Base-by-base conservation (phyloP, 2,113 vertebrate genomes). In the Pedionomus torquatus region DNA sequence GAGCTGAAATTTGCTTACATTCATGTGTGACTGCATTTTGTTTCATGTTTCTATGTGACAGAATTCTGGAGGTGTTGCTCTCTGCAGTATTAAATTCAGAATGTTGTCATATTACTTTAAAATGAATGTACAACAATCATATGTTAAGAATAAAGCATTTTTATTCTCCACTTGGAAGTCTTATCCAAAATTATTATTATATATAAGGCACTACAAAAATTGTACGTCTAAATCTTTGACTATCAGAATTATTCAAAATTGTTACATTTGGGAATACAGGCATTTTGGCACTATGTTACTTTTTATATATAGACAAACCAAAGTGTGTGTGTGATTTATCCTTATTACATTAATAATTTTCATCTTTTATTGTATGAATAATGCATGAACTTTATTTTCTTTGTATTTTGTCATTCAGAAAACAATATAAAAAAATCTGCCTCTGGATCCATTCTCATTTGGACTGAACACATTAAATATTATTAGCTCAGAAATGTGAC, bases 371-470 rank as follows among this genome's bases (percentile, higher is more conserved):
- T 89, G 13, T 66, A 79, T 88, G 58, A 89, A 94, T 92, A 93
- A 94, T 88, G 10, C 19, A 78, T 69, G 9, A 82, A 46, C 35
- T 66, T 92, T 86, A 37, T 90, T 91, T 87, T 51, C 71, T 93
- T 81, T 90, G 28, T 66, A 39, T 20, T 88, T 88, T 91, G 51
- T 64, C 49, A 69, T 78, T 90, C 92, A 94, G 66, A 93, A 95
- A 94, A 84, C 17, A 70, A 49, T 77, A 92, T 82, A 20, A 63
- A 37, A 81, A 83, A 89, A n/a, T 77, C 44, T 70, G 90, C 43
- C 13, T 95, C 55, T 14, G 21, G 8, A 86, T 95, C 44, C 31
- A 70, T 91, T 94, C 69, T 89, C 39, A 76, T 93, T 94, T 93
- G 37, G 46, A 70, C 61, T 57, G 64, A 91, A 72, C n/a, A n/a